Percentiles rank a stretch among this genome's conserved stretches.
These are phyloP conservation scores for Indicator indicator DNA, from an alignment of 2,113 vertebrate species.

Conservation along the genomic window DNA sequence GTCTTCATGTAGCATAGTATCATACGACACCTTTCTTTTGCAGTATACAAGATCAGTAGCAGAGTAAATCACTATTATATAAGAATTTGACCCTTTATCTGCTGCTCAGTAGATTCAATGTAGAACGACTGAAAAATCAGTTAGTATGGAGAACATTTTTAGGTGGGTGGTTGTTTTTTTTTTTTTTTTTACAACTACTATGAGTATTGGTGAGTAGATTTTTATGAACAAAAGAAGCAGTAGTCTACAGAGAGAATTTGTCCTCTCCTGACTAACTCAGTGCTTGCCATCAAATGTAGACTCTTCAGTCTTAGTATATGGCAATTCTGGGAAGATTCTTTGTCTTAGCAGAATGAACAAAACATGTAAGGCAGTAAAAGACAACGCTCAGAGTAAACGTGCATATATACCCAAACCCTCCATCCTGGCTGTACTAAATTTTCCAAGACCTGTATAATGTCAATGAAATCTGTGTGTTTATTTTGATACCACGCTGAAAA, in stretches of 20 bases:
- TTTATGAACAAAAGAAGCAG: neutral
- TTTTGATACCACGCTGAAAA: neutral
- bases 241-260: neutral
- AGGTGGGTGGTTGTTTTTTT: no score
- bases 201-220: neutral
- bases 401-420: neutral
- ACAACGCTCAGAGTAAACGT: neutral
- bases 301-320: neutral
- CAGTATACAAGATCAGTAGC: neutral
- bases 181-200: neutral
- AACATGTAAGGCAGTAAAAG: neutral
- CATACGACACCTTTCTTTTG: neutral
- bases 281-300: neutral
- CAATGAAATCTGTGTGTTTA: neutral
- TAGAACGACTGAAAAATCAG: neutral
- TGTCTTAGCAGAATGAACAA: neutral
- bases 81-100: neutral
- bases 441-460: neutral
- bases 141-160: neutral
- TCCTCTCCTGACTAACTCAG: neutral
- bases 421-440: neutral
- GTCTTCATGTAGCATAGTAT: neutral
- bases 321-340: neutral
- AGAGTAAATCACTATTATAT: neutral
- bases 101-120: neutral